phyloP scores from a whole-genome alignment of 1,140 invertebrate species.

The Temnothorax curvispinosus region DNA sequence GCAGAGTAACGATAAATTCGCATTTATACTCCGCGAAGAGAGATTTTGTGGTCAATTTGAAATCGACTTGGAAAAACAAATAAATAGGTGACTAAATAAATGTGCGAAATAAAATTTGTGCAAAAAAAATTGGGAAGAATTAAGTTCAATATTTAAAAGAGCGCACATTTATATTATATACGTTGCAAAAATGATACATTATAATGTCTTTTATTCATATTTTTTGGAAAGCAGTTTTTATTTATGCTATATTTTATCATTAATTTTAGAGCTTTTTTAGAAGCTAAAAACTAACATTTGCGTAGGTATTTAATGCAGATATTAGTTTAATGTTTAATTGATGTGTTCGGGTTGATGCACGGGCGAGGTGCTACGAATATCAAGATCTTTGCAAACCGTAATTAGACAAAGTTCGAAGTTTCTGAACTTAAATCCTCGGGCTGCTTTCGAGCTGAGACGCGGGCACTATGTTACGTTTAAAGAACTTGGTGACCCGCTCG shows the following conservation, averaged over 20 bases:
- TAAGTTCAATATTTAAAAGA: background rate
- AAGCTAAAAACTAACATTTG: background rate
- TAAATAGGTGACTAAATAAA: background rate
- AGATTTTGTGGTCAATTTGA: slow-evolving; percentile 38
- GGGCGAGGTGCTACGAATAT: slow-evolving; percentile 41
- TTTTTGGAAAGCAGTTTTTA: background rate
- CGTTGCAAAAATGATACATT: background rate
- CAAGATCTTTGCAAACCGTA: slow-evolving; percentile 63
- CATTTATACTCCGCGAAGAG: background rate
- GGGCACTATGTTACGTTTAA: slow-evolving; percentile 69
- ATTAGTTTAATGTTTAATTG: slow-evolving; percentile 7
- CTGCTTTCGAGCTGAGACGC: slow-evolving; percentile 33
- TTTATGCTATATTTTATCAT: background rate
- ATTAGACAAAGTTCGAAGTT: slow-evolving; percentile 70
- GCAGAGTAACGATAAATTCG: slow-evolving; percentile 28
- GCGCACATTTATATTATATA: background rate
- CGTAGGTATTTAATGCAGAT: background rate
- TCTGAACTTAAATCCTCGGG: slow-evolving; percentile 67
- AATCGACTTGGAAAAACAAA: background rate
- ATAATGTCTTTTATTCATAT: background rate
- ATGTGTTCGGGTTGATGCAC: slow-evolving; percentile 15
- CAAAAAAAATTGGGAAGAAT: background rate
- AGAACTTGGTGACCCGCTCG: slow-evolving; percentile 62
- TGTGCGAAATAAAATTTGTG: background rate
- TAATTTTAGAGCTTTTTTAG: background rate